Percentiles rank a stretch among this genome's conserved stretches.
phyloP scores from a whole-genome alignment of 2,888 invertebrate species.

The Kryphioiulus occultus region DNA sequence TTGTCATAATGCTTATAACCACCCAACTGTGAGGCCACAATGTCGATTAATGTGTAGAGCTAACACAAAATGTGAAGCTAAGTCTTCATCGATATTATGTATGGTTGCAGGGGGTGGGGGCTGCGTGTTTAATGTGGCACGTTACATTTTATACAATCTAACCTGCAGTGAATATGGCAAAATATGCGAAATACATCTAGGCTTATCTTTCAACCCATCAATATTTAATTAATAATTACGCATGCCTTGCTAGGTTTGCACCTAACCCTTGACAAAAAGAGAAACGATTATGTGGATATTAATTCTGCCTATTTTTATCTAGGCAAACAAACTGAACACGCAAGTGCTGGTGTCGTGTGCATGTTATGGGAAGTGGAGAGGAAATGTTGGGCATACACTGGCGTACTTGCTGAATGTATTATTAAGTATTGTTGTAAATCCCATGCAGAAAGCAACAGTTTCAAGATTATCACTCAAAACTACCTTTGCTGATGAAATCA shows the following conservation, averaged over 20 bases:
- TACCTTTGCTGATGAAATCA: neutral
- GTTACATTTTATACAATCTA: neutral
- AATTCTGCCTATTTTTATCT: neutral
- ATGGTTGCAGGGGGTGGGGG: no score
- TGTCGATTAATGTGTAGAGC: neutral
- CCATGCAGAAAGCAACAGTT: neutral
- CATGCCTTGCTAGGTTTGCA: neutral
- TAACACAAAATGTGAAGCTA: neutral
- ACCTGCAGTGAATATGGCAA: neutral
- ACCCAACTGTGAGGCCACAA: neutral
- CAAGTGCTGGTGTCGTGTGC: neutral
- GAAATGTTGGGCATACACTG: neutral
- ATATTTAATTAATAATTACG: neutral
- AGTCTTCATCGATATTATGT: no score
- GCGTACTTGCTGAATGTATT: neutral
- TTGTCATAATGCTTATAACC: neutral
- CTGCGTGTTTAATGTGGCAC: neutral
- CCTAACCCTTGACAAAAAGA: neutral
- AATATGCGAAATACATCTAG: neutral
- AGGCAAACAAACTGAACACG: neutral
- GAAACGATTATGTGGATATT: neutral
- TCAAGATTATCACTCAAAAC: no score
- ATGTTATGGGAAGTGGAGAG: neutral
- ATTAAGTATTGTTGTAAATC: neutral
- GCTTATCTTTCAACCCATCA: neutral